Base-by-base conservation (phyloP, 1,140 invertebrate genomes). In the Danaus plexippus region DNA sequence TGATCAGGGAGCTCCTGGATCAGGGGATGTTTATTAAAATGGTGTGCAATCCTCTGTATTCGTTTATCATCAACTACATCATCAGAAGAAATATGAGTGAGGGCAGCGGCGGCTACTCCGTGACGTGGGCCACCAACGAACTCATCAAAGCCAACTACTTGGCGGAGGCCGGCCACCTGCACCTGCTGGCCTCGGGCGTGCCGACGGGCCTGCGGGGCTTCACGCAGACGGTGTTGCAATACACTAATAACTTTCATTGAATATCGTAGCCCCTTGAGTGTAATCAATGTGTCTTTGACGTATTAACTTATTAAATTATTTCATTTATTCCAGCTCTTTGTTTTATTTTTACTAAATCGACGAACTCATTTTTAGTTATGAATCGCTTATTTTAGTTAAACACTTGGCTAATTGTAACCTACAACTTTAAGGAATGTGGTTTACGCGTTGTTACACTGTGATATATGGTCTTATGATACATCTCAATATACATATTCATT, bases 141-240 rank as follows among this genome's bases (percentile, higher is more conserved):
- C 65, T 86, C 0, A n/a, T 67, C 0, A 73, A 73, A 40, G 77
- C 69, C 1, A 73, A 77, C 42, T 77, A 64, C 22, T 12, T 77
- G 6, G 75, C 78, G 0, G 83, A 86, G 60, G 83, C 80, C 0
- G 83, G 83, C 1, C 71, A 81, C 11, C 51, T 86, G 1, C 60
- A 69, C 3, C 62, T 84, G 3, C 11, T 72, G 42, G 48, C 64
- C 15, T 51, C 69, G 0, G 74, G 75, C 4, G 67, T 79, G 0
- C 80, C 80, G 0, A 18, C 65, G 4, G 41, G 77, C 0, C 60
- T 86, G 7, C 57, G 73, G 6, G 77, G 79, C 2, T 86, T 82
- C 59, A 70, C 76, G 1, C 68, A 84, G 50, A 62, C 73, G n/a
- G 68, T 84, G 40, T 44, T 60, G 22, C 80, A 71, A 72, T 71